These are phyloP conservation scores for Helarctos malayanus DNA, from an alignment of 2,797 vertebrate genomes.

Conservation along the genomic window DNA sequence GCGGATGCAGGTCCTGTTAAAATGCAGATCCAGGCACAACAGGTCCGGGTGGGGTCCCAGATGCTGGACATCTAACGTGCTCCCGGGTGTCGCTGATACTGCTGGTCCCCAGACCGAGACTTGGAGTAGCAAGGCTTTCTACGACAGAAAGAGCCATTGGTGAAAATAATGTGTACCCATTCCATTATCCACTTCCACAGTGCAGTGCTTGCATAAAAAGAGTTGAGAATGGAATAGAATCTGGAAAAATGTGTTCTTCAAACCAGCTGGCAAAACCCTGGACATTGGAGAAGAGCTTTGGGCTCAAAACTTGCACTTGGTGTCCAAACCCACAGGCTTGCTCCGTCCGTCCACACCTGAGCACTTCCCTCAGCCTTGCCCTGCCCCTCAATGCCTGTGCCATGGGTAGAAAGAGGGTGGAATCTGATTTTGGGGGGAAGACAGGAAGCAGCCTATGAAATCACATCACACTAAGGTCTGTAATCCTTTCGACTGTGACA, in stretches of 20 bases:
- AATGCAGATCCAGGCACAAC: not conserved
- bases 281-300: not conserved
- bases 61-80: not conserved
- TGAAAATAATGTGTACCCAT: constrained; percentile 13
- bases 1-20: not conserved
- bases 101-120: not conserved
- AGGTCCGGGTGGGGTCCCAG: not conserved
- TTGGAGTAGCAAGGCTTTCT: not conserved
- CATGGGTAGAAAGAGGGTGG: not conserved
- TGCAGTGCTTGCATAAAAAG: not conserved
- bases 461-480: constrained; percentile 18
- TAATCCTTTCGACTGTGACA: constrained; percentile 67
- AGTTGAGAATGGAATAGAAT: not conserved
- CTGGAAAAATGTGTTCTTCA: not conserved
- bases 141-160: not conserved
- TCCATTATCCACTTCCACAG: not conserved
- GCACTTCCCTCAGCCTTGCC: not conserved
- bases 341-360: not conserved
- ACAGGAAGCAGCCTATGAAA: constrained; percentile 37
- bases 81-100: not conserved
- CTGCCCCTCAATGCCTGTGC: not conserved
- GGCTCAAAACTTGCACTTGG: not conserved
- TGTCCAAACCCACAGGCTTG: not conserved
- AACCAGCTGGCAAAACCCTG: not conserved
- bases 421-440: not conserved